Evolutionary conservation across 2,888 invertebrate genomes (phyloP).

Genomic region (Cecidostiba fungosa): DNA sequence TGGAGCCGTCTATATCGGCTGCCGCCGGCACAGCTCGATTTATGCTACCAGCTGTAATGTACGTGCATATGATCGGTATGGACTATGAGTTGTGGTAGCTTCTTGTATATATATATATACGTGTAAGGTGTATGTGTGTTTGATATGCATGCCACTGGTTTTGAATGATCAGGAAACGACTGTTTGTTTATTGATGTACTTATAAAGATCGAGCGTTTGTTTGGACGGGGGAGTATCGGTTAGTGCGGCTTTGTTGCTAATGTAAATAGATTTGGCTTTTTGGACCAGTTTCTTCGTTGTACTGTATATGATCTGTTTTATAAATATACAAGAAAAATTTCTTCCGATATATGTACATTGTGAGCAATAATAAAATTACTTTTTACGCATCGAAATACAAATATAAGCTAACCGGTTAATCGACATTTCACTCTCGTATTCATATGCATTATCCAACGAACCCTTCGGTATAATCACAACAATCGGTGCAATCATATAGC

Average conservation of each 20-base stretch:
- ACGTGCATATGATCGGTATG: conserved; percentile 19
- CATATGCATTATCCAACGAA: not conserved
- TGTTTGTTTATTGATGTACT: not conserved
- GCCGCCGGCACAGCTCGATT: conserved; percentile 20
- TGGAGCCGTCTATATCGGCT: conserved; percentile 13
- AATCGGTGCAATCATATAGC: not conserved
- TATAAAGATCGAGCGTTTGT: not conserved
- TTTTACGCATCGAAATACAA: no score
- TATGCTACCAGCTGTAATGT: conserved; percentile 3
- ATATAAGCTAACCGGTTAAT: no score
- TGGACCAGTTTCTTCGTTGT: not conserved
- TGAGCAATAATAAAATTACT: no score
- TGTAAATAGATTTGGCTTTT: not conserved
- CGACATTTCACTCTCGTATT: no score
- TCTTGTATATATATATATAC: not conserved
- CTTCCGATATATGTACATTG: not conserved
- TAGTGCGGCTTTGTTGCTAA: not conserved
- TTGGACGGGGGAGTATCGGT: not conserved
- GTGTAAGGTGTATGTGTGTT: not conserved
- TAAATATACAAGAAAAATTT: not conserved
- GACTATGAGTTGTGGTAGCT: not conserved
- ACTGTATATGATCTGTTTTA: not conserved
- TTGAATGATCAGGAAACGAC: not conserved
- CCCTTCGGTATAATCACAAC: not conserved
- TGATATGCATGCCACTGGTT: conserved; percentile 14